phyloP scores from a whole-genome alignment of 2,113 vertebrate genomes.

The Uropsilus gracilis region DNA sequence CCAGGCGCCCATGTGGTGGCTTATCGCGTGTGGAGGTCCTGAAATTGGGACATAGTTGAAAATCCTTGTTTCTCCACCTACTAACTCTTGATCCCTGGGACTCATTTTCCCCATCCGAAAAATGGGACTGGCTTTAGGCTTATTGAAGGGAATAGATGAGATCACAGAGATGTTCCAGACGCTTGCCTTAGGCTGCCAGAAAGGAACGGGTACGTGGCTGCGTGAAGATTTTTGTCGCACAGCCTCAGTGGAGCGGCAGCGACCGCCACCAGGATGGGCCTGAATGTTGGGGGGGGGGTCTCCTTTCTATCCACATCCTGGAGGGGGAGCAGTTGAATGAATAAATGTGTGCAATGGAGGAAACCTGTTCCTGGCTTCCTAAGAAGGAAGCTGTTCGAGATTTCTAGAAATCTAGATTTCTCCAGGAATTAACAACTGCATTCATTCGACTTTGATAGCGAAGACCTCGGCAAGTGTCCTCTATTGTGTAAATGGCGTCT shows the following conservation, averaged over 20 bases:
- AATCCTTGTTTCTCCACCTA: not conserved
- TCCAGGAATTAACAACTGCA: not conserved
- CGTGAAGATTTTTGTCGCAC: not conserved
- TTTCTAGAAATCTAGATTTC: not conserved
- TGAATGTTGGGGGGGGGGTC: rapidly evolving
- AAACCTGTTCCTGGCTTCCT: not conserved
- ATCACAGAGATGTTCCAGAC: not conserved
- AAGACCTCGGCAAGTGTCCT: not conserved
- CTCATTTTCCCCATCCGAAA: slow-evolving; percentile 1
- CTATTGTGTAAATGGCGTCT: too few relatives aligned
- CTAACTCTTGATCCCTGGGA: not conserved
- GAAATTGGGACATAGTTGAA: not conserved
- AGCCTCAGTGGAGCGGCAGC: not conserved
- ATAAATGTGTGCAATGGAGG: not conserved
- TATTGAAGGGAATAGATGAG: not conserved
- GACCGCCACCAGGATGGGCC: not conserved
- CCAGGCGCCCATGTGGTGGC: not conserved
- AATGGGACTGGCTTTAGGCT: not conserved
- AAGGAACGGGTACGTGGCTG: not conserved
- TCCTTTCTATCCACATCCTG: not conserved
- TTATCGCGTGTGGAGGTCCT: not conserved
- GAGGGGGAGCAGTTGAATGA: not conserved
- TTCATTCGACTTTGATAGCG: not conserved
- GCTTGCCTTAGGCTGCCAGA: not conserved
- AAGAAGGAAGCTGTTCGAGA: not conserved